Evolutionary conservation across 2,797 vertebrate species (phyloP).

Genomic region (Phrynocephalus vlangalii): DNA sequence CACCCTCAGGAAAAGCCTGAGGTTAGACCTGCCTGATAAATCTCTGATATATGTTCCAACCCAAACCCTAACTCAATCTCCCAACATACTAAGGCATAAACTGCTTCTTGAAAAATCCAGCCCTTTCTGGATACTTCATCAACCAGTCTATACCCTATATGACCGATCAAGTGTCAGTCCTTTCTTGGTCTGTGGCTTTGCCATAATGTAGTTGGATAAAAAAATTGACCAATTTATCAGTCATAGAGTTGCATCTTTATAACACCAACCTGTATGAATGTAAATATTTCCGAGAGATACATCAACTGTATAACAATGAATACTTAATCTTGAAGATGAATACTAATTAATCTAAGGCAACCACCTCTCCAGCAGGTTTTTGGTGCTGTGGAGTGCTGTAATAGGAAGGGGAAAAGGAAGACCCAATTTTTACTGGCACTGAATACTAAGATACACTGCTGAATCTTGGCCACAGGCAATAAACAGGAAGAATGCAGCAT

Average conservation of each 20-base stretch:
- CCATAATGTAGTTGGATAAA: too few species aligned
- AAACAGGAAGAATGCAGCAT: background rate
- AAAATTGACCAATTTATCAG: too few species aligned
- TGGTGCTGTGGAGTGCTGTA: background rate
- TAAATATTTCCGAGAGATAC: background rate
- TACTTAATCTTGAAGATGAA: background rate
- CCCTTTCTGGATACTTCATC: too few species aligned
- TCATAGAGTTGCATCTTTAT: background rate
- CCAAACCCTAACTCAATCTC: too few species aligned
- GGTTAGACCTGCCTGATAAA: too few species aligned
- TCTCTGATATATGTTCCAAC: too few species aligned
- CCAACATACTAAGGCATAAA: too few species aligned
- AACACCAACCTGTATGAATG: background rate
- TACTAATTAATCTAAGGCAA: background rate
- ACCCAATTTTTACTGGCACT: background rate
- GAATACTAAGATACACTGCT: background rate
- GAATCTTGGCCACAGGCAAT: background rate
- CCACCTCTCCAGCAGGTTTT: background rate
- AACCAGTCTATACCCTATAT: too few species aligned
- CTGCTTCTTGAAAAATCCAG: too few species aligned
- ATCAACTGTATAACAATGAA: background rate
- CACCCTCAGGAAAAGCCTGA: too few species aligned
- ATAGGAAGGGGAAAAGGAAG: background rate
- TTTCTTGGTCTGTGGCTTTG: too few species aligned
- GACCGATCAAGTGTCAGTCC: too few species aligned